A percentile compares a stretch with the other conserved stretches of the same genome.
Conservation (phyloP, 2,888 invertebrate species). For the Metacarcinus magister region DNA sequence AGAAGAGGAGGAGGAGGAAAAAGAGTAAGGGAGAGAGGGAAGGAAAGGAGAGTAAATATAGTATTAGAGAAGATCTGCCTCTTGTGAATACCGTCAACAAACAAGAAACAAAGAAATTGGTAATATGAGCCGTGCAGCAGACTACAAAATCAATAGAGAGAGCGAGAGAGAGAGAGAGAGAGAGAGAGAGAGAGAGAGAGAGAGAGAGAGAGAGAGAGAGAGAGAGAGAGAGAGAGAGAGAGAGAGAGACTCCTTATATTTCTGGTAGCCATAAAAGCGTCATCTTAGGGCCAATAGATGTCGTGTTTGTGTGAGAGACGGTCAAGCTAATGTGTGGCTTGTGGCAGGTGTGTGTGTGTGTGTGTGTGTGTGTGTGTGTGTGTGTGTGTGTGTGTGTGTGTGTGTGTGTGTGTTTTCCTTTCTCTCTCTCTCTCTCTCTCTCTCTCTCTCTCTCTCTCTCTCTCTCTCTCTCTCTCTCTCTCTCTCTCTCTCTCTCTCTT, state of each 20-base stretch:
- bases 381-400: too few species aligned
- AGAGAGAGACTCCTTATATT: slow-evolving; percentile 31
- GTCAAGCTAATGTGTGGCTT: not conserved
- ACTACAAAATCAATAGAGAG: not conserved
- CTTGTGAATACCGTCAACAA: not conserved
- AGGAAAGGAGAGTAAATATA: not conserved
- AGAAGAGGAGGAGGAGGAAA: not conserved
- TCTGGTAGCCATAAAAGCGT: not conserved
- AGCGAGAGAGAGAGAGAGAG: not conserved
- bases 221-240: slow-evolving; percentile 48
- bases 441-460: too few species aligned
- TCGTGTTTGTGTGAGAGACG: slow-evolving; percentile 7
- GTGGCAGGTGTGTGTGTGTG: slow-evolving; percentile 5
- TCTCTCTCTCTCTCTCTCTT: too few species aligned
- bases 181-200: slow-evolving; percentile 34
- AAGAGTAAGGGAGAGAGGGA: not conserved
- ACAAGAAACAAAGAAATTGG: slow-evolving; percentile 6
- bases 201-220: slow-evolving; percentile 43
- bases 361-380: not conserved
- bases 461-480: too few species aligned
- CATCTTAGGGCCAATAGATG: slow-evolving; percentile 6
- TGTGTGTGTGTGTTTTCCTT: too few species aligned
- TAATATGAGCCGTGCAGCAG: not conserved
- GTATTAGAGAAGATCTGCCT: not conserved
- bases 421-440: too few species aligned